Conservation (phyloP, 2,797 vertebrate genomes). For the Falco rusticolus region DNA sequence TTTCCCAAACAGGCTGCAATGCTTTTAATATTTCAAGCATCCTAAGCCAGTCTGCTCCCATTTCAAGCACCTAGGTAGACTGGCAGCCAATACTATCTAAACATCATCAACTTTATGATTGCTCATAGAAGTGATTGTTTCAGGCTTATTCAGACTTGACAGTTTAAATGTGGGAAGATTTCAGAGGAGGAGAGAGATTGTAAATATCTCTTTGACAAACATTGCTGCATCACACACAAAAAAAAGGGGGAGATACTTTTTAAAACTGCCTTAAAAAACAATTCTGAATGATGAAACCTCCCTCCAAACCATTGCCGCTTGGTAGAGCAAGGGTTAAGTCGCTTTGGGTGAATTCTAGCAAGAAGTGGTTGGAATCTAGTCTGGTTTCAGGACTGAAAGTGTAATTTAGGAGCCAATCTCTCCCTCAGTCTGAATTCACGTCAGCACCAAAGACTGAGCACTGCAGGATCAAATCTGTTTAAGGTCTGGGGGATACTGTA, state of each 20-base stretch:
- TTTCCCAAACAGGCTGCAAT: background rate
- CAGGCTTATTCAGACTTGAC: conserved; percentile 28
- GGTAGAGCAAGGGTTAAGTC: conserved; percentile 28
- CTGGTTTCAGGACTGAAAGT: background rate
- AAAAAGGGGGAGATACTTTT: conserved; percentile 47
- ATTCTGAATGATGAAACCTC: conserved; percentile 45
- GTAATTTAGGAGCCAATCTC: conserved; percentile 45
- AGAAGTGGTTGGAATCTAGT: conserved; percentile 23
- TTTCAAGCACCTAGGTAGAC: conserved; percentile 2
- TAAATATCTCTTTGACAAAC: conserved; percentile 61
- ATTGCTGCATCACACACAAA: conserved; percentile 67
- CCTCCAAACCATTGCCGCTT: conserved; percentile 18
- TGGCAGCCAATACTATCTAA: conserved; percentile 54
- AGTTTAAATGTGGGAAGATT: conserved; percentile 52
- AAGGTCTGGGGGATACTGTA: background rate
- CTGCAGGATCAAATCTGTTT: conserved; percentile 21
- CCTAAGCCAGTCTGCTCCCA: conserved; percentile 6
- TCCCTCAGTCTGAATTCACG: conserved; percentile 31
- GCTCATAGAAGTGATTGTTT: conserved; percentile 19
- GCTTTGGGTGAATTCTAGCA: conserved; percentile 60
- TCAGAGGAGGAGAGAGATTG: conserved; percentile 39
- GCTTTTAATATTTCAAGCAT: conserved; percentile 6
- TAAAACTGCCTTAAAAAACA: conserved; percentile 68
- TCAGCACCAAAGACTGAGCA: conserved; percentile 10
- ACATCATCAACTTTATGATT: conserved; percentile 3